Evolutionary conservation across 2,113 vertebrate genomes (phyloP).

Genomic region (Sterrhoptilus dennistouni): DNA sequence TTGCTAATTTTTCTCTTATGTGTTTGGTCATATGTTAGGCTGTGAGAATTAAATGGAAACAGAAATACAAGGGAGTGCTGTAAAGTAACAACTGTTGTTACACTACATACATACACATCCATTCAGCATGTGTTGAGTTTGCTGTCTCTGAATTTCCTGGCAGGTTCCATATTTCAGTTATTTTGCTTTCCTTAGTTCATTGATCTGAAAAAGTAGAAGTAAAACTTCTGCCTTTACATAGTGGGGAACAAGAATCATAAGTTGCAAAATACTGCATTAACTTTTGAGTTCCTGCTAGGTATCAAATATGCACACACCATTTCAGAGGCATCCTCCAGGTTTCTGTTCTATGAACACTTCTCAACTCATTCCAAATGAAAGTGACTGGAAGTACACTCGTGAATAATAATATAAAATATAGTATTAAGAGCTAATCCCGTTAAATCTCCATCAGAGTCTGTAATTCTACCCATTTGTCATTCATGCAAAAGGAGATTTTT

Average conservation of each 20-base stretch:
- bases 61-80: neutral
- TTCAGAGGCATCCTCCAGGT: neutral
- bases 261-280: neutral
- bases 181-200: neutral
- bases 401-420: constrained; percentile 11
- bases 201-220: neutral
- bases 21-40: neutral
- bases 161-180: neutral
- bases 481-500: neutral
- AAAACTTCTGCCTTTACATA: neutral
- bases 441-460: neutral
- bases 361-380: neutral
- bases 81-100: neutral
- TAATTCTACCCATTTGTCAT: neutral
- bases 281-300: neutral
- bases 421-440: constrained; percentile 6
- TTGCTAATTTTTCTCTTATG: neutral
- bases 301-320: neutral
- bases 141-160: neutral
- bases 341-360: neutral
- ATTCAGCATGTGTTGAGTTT: neutral
- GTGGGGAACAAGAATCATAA: neutral
- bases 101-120: accelerated
- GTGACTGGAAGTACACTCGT: neutral
- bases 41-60: neutral